Evolutionary conservation across 2,113 vertebrate genomes (phyloP).

Genomic region (Tamias sibiricus): DNA sequence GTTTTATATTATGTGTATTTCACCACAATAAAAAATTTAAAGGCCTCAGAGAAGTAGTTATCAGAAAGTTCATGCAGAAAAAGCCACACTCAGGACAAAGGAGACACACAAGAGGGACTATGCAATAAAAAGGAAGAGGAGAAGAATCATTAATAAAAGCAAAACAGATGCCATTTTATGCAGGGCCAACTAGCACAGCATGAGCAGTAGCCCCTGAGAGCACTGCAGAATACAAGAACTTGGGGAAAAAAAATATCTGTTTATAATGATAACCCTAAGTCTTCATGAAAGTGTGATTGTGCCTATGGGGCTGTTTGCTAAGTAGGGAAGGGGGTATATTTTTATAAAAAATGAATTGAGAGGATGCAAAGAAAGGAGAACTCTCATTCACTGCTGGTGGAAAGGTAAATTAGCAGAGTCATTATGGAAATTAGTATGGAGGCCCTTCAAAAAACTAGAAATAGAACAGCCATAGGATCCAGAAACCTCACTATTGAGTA

Average conservation of each 20-base stretch:
- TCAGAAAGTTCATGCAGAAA: background rate
- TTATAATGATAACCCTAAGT: background rate
- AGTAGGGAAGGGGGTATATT: background rate
- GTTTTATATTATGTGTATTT: background rate
- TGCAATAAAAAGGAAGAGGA: background rate
- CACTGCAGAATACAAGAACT: background rate
- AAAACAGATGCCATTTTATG: background rate
- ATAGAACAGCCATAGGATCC: too few species aligned
- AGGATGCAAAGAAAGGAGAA: background rate
- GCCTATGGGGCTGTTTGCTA: background rate
- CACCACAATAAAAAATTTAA: background rate
- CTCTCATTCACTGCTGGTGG: background rate
- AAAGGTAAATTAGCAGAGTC: background rate
- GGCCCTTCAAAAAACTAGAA: background rate
- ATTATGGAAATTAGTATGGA: too few species aligned
- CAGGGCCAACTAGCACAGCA: background rate
- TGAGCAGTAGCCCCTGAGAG: background rate
- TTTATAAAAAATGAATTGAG: slow-evolving; percentile 30
- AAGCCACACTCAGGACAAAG: background rate
- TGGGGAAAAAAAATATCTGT: background rate
- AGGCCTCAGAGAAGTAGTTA: background rate
- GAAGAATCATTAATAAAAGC: background rate
- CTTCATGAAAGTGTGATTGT: background rate
- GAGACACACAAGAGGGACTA: background rate
- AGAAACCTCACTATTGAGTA: background rate